Evolutionary conservation across 2,113 vertebrate species (phyloP), one percentile per base, ranked within the genome.

Genomic region (Pomatorhinus ruficollis): DNA sequence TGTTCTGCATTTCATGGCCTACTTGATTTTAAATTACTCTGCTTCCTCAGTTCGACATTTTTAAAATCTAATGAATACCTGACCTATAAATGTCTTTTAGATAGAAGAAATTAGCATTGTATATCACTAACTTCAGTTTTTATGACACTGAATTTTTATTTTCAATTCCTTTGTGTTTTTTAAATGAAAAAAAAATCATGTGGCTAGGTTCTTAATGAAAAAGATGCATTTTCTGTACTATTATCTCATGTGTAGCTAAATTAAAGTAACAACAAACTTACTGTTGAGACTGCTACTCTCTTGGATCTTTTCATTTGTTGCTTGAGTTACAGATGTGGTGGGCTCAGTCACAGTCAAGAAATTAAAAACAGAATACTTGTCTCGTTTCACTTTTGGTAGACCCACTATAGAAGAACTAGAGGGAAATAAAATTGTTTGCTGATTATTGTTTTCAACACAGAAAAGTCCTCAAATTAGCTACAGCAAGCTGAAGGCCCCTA

Each of bases 321-420:
- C 45, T 70, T 63, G 89, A 60, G 93, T 37, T 66, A 68, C n/a
- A 45, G 93, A 66, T 11, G 97, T 91, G 28, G 95, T 42, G 15
- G 97, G 76, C 77, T 99, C 98, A 4, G 98, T 17, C 45, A 99
- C 25, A 3, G 98, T 98, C 96, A 99, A 96, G 96, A 99, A 99
- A 98, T 99, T 99, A 92, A 99, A 99, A 56, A 99, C 98, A 2
- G 99, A 99, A 84, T 98, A 99, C 88, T 99, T 99, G 94, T 99
- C 99, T 66, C 99, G 98, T 98, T 99, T 99, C 87, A 99, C 98
- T 97, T 99, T 99, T 15, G 98, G 99, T 74, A 99, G 94, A 27
- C 99, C 99, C 60, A 99, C 98, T 50, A 98, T 10, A 18, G 98
- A 97, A 10, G 98, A 99, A 79, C 99, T 99, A 97, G 3, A 74